Percentiles rank a stretch among this genome's conserved stretches.
These are phyloP conservation scores for Naja naja DNA, from an alignment of 2,113 vertebrate genomes.

Conservation along the genomic window DNA sequence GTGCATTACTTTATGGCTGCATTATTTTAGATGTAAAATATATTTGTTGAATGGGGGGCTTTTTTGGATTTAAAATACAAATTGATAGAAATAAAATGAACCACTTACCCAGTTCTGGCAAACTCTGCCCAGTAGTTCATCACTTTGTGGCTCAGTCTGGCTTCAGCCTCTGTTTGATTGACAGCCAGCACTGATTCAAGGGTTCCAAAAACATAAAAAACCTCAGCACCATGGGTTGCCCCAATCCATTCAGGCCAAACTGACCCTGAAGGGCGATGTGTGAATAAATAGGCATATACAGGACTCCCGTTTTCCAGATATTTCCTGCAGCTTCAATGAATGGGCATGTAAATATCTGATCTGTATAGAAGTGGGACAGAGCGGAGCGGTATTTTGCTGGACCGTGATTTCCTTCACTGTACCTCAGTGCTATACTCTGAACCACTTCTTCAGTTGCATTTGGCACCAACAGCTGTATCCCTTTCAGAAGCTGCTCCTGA, in stretches of 20 bases:
- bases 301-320: slow-evolving; percentile 56
- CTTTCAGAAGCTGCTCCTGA: slow-evolving; percentile 59
- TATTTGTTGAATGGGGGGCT: neutral
- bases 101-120: slow-evolving; percentile 69
- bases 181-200: slow-evolving; percentile 54
- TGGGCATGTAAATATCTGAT: slow-evolving; percentile 63
- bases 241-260: slow-evolving; percentile 79
- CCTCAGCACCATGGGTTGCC: slow-evolving; percentile 71
- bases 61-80: neutral
- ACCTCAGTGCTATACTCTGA: slow-evolving; percentile 58
- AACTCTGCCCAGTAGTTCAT: slow-evolving; percentile 77
- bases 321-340: slow-evolving; percentile 58
- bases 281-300: slow-evolving; percentile 67
- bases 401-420: slow-evolving; percentile 62
- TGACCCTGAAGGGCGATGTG: slow-evolving; percentile 69
- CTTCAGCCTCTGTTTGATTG: slow-evolving; percentile 56
- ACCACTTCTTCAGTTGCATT: slow-evolving; percentile 28
- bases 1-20: neutral
- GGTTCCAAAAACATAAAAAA: slow-evolving; percentile 75
- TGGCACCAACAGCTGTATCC: slow-evolving; percentile 31
- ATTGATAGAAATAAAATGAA: neutral
- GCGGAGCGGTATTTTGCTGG: slow-evolving; percentile 59
- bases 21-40: neutral
- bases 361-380: slow-evolving; percentile 57
- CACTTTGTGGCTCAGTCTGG: slow-evolving; percentile 68